A percentile compares a stretch with the other conserved stretches of the same genome.
phyloP scores from a whole-genome alignment of 2,888 invertebrate species.

The Euzophera pinguis region DNA sequence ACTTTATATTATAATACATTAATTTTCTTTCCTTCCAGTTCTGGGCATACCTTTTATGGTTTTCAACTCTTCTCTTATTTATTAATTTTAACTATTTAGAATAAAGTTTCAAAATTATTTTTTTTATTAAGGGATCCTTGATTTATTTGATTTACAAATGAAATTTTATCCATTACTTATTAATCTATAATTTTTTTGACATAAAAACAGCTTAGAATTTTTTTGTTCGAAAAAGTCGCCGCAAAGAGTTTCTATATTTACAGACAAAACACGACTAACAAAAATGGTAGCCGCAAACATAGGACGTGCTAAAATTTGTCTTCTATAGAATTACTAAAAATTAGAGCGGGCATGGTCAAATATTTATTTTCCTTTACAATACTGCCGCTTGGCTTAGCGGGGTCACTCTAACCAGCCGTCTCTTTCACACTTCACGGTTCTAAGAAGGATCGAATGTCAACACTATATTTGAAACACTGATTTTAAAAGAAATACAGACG shows the following conservation, averaged over 20 bases:
- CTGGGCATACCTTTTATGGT: too few species aligned
- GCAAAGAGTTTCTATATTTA: constrained; percentile 34
- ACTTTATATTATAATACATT: too few species aligned
- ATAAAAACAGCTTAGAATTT: too few species aligned
- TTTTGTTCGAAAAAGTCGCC: not conserved
- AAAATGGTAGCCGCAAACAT: constrained; percentile 40
- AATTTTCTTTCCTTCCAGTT: too few species aligned
- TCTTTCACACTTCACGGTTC: constrained; percentile 40
- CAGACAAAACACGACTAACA: constrained; percentile 26
- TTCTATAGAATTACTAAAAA: constrained; percentile 61
- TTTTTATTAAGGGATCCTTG: too few species aligned
- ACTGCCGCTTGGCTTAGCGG: constrained; percentile 44
- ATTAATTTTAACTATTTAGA: too few species aligned
- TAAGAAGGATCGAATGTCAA: constrained; percentile 62
- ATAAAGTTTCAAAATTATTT: too few species aligned
- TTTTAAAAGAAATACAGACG: too few species aligned
- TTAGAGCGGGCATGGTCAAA: constrained; percentile 51
- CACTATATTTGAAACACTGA: constrained; percentile 46
- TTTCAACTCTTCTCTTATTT: too few species aligned
- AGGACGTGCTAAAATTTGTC: constrained; percentile 17
- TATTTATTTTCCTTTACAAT: constrained; percentile 46
- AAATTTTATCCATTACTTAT: too few species aligned
- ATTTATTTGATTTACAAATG: too few species aligned
- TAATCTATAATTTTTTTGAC: not conserved
- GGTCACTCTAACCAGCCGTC: constrained; percentile 46